Conservation (phyloP, 2,113 vertebrate species). For the Sinocyclocheilus anophthalmus region DNA sequence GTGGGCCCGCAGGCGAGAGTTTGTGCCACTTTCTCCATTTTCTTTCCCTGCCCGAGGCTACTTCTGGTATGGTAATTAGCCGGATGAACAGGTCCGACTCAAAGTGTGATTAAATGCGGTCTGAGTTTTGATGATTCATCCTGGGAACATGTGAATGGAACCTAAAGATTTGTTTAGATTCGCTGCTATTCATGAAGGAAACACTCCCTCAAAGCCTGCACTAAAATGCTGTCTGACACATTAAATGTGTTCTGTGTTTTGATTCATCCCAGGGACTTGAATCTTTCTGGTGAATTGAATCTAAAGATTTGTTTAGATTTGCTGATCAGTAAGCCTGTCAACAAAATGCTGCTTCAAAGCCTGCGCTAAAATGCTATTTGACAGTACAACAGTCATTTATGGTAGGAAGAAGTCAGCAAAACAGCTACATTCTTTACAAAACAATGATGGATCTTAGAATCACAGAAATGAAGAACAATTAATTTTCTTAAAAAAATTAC, state of each 20-base stretch:
- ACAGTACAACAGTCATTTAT: neutral
- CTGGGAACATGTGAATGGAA: neutral
- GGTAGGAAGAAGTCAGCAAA: neutral
- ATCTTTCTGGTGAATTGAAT: neutral
- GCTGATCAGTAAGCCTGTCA: neutral
- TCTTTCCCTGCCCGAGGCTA: conserved; percentile 16
- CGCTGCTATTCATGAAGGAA: neutral
- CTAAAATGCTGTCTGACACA: neutral
- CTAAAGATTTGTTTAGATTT: neutral
- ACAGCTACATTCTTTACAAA: too few relatives aligned
- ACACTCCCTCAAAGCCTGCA: neutral
- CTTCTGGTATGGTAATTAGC: conserved; percentile 19
- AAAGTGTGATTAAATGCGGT: conserved; percentile 9
- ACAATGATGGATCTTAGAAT: too few relatives aligned
- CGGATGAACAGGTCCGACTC: neutral
- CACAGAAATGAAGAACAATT: neutral
- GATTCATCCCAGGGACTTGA: neutral
- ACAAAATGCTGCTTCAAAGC: neutral
- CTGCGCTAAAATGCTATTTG: neutral
- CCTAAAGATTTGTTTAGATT: neutral
- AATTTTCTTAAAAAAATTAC: neutral
- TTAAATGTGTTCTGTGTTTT: neutral
- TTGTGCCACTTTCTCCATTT: neutral
- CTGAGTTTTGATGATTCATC: neutral
- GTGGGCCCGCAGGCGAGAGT: neutral